Evolutionary conservation across 1,140 invertebrate genomes (phyloP).

Genomic region (Mizuhopecten yessoensis): DNA sequence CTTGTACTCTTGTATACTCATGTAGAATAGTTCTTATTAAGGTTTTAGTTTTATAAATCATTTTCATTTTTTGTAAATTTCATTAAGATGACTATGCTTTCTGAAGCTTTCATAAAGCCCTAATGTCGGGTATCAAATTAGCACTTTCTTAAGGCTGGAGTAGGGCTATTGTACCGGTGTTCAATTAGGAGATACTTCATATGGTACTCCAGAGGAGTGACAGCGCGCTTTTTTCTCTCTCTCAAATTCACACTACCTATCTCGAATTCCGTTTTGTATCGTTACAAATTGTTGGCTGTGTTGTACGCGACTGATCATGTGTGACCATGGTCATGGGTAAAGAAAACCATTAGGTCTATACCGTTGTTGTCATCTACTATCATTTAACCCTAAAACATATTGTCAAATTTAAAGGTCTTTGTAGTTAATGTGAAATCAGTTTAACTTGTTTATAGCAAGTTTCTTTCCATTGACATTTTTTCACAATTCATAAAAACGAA

Average conservation of each 20-base stretch:
- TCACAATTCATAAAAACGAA: slow-evolving; percentile 39
- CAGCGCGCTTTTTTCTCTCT: slow-evolving; percentile 15
- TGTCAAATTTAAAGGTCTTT: slow-evolving; percentile 29
- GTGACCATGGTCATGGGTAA: slow-evolving; percentile 10
- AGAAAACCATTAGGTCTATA: background rate
- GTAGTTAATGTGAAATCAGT: slow-evolving; percentile 12
- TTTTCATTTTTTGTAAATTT: no score
- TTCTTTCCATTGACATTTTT: background rate
- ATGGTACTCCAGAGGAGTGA: background rate
- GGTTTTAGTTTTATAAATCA: no score
- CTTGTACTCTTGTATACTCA: no score
- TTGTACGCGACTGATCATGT: background rate
- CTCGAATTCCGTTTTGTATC: slow-evolving; percentile 32
- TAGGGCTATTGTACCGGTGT: background rate
- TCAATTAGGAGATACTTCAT: slow-evolving; percentile 32
- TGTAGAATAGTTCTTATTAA: no score
- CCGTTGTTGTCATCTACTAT: background rate
- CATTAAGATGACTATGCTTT: background rate
- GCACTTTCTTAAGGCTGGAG: slow-evolving; percentile 30
- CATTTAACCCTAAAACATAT: slow-evolving; percentile 27
- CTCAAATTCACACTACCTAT: slow-evolving; percentile 13
- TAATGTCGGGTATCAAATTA: slow-evolving; percentile 39
- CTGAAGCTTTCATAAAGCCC: background rate
- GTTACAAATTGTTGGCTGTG: background rate
- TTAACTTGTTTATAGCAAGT: background rate